Conservation (phyloP, 1,140 invertebrate genomes). For the Ephestia elutella region DNA sequence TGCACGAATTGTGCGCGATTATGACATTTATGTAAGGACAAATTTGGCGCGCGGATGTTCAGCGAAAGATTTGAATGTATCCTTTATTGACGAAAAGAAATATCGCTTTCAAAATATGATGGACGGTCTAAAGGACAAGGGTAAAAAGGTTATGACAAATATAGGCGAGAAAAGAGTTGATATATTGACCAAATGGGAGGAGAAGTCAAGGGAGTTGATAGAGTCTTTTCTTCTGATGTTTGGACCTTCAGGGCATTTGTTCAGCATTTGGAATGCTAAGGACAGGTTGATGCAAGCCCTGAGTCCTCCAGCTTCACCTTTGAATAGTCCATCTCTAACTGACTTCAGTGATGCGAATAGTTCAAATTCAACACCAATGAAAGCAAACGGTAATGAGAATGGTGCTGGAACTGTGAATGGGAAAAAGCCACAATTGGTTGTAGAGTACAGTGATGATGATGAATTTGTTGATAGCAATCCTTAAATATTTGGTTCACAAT, state of each 20-base stretch:
- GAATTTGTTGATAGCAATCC: too few relatives aligned
- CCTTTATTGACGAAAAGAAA: slow-evolving; percentile 96
- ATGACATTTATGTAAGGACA: slow-evolving; percentile 97
- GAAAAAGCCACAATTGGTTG: too few relatives aligned
- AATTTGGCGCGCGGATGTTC: slow-evolving; percentile 97
- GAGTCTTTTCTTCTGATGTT: slow-evolving; percentile 94
- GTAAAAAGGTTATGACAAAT: slow-evolving; percentile 88
- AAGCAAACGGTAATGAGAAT: too few relatives aligned
- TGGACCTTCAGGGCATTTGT: slow-evolving; percentile 88
- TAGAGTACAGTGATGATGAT: too few relatives aligned
- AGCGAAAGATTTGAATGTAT: slow-evolving; percentile 98
- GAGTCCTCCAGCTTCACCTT: slow-evolving; percentile 87
- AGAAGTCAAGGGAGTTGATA: slow-evolving; percentile 96
- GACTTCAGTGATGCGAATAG: too few relatives aligned
- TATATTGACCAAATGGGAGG: slow-evolving; percentile 96
- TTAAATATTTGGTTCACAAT: too few relatives aligned
- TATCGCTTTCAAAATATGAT: slow-evolving; percentile 96
- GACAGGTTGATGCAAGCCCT: slow-evolving; percentile 90
- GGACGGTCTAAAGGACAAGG: slow-evolving; percentile 93
- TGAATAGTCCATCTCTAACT: too few relatives aligned
- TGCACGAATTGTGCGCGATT: slow-evolving; percentile 97
- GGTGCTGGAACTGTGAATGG: too few relatives aligned
- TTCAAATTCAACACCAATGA: too few relatives aligned
- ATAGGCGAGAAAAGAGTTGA: slow-evolving; percentile 91
- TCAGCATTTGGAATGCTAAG: slow-evolving; percentile 92